These are phyloP conservation scores for Torymus tubicola DNA, from an alignment of 2,888 invertebrate genomes.

Conservation along the genomic window DNA sequence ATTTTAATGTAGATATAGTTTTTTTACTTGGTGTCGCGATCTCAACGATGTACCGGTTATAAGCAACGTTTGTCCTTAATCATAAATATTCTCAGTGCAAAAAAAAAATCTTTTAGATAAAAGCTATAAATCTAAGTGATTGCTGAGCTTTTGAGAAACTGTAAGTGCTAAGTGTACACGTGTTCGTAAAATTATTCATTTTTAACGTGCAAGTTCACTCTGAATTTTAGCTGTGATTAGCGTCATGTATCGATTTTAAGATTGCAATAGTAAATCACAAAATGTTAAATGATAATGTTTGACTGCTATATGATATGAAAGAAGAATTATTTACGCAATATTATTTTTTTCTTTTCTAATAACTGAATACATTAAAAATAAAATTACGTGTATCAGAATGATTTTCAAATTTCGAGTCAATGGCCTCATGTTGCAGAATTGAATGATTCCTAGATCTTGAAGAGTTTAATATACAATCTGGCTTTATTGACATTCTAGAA, in stretches of 20 bases:
- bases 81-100: conserved; percentile 25
- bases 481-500: conserved; percentile 25
- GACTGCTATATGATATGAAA: too few relatives aligned
- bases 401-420: conserved; percentile 27
- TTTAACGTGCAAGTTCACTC: too few relatives aligned
- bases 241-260: too few relatives aligned
- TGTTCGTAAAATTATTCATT: too few relatives aligned
- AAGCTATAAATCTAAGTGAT: conserved; percentile 42
- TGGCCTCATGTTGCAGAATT: conserved; percentile 8
- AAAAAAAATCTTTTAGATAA: conserved; percentile 37
- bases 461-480: conserved; percentile 18
- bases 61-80: conserved; percentile 36
- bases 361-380: too few relatives aligned
- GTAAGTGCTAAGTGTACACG: not conserved
- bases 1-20: not conserved
- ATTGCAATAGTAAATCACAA: too few relatives aligned
- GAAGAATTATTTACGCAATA: too few relatives aligned
- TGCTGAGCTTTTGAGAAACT: conserved; percentile 23
- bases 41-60: conserved; percentile 35
- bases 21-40: too few relatives aligned
- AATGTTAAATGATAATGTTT: too few relatives aligned
- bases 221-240: too few relatives aligned
- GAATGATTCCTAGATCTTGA: conserved; percentile 31
- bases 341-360: too few relatives aligned
- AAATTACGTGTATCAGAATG: not conserved